A percentile compares a stretch with the other conserved stretches of the same genome.
These are phyloP conservation scores for Rhinoraja longicauda DNA, from an alignment of 2,797 vertebrate genomes.

Conservation along the genomic window DNA sequence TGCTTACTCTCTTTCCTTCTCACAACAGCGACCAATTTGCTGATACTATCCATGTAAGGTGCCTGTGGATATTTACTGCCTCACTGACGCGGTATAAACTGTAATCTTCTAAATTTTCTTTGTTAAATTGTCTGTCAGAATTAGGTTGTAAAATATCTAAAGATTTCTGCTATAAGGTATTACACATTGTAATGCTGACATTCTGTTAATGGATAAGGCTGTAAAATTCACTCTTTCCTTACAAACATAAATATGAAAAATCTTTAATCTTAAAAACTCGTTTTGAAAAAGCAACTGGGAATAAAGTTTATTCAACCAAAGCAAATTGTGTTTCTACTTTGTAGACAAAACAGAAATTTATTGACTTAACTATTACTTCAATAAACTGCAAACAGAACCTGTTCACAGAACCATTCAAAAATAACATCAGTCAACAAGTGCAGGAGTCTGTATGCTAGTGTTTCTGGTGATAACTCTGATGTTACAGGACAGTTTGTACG, in stretches of 20 bases:
- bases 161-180: background rate
- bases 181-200: background rate
- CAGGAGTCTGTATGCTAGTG: too few relatives aligned
- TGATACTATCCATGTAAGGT: background rate
- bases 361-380: background rate
- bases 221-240: background rate
- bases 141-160: background rate
- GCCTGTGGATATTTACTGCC: background rate
- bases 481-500: background rate
- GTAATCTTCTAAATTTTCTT: background rate
- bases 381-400: background rate
- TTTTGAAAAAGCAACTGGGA: background rate
- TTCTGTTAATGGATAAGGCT: background rate
- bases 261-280: background rate
- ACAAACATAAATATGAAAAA: background rate
- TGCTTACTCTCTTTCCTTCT: background rate
- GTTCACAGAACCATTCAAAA: background rate
- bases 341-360: background rate
- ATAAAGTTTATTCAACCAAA: constrained; percentile 22
- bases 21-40: background rate
- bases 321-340: background rate
- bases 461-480: background rate
- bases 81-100: background rate
- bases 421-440: background rate
- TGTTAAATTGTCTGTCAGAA: background rate